Percentiles rank a stretch among this genome's conserved stretches.
Conservation (phyloP, 2,888 invertebrate species). For the Conistra vaccinii region DNA sequence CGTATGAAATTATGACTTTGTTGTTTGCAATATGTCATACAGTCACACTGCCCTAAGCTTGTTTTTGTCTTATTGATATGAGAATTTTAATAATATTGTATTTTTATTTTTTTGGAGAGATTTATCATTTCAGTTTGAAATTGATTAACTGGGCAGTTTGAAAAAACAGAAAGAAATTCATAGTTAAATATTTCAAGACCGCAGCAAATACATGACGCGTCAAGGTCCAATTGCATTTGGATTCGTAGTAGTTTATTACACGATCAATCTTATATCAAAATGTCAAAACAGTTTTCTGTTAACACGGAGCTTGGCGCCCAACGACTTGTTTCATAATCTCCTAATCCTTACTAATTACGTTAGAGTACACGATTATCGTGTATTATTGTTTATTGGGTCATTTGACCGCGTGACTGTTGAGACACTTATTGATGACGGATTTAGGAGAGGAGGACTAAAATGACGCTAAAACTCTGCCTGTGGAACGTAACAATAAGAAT, state of each 20-base stretch:
- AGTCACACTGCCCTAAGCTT: conserved; percentile 30
- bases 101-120: conserved; percentile 10
- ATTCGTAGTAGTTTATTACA: conserved; percentile 13
- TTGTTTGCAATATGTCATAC: conserved; percentile 37
- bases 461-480: background rate
- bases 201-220: background rate
- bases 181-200: conserved; percentile 5
- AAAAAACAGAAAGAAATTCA: background rate
- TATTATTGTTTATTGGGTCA: conserved; percentile 65
- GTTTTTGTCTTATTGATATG: conserved; percentile 33
- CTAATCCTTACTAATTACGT: conserved; percentile 61
- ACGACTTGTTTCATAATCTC: conserved; percentile 31
- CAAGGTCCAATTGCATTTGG: conserved; percentile 27
- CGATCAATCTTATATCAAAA: conserved; percentile 32
- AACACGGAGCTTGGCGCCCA: conserved; percentile 49
- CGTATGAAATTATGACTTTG: conserved; percentile 51
- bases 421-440: conserved; percentile 44
- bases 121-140: conserved; percentile 8
- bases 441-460: conserved; percentile 7
- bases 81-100: conserved; percentile 15
- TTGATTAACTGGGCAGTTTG: conserved; percentile 1
- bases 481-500: background rate
- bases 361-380: conserved; percentile 49
- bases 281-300: conserved; percentile 33
- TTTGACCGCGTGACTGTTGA: conserved; percentile 59